Evolutionary conservation across 2,888 invertebrate species (phyloP).

Genomic region (Zele albiditarsus): DNA sequence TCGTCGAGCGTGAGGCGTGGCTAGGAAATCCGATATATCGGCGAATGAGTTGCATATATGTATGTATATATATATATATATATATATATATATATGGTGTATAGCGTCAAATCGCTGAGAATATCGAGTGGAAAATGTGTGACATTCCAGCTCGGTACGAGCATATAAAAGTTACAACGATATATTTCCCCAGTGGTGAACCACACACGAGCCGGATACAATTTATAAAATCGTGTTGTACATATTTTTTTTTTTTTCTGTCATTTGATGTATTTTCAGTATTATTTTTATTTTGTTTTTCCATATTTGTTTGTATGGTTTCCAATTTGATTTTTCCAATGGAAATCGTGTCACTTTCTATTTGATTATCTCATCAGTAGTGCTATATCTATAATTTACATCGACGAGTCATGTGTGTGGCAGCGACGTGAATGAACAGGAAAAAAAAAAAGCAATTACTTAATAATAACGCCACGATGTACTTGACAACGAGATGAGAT

Average conservation of each 20-base stretch:
- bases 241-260: slow-evolving; percentile 44
- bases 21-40: slow-evolving; percentile 27
- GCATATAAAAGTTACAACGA: slow-evolving; percentile 17
- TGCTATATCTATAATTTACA: neutral
- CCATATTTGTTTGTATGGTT: neutral
- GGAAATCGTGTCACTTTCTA: neutral
- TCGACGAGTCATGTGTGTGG: slow-evolving; percentile 3
- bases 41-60: neutral
- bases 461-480: slow-evolving; percentile 51
- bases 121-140: slow-evolving; percentile 19
- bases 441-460: slow-evolving; percentile 59
- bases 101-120: slow-evolving; percentile 12
- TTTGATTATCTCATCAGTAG: neutral
- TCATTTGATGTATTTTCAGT: slow-evolving; percentile 50
- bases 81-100: neutral
- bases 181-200: slow-evolving; percentile 19
- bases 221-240: slow-evolving; percentile 45
- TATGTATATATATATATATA: neutral
- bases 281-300: neutral
- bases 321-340: neutral
- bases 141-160: neutral
- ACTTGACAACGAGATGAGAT: slow-evolving; percentile 25
- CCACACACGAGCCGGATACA: neutral
- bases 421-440: slow-evolving; percentile 30
- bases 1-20: neutral